phyloP scores from a whole-genome alignment of 2,888 invertebrate genomes.

The Scrobipalpa costella region DNA sequence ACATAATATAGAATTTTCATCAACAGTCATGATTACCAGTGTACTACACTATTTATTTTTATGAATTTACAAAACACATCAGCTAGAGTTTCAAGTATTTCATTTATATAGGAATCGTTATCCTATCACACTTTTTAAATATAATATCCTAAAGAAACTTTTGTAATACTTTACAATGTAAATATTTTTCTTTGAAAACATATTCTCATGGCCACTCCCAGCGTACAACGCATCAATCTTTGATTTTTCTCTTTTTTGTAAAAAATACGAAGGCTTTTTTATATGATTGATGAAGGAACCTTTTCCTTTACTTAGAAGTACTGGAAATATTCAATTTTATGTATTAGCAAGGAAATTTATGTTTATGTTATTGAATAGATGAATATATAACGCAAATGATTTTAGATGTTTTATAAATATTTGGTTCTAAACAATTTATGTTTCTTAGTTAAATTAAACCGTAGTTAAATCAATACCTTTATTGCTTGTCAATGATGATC shows the following conservation, averaged over 20 bases:
- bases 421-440: background rate
- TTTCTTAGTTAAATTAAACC: background rate
- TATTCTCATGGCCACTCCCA: background rate
- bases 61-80: too few relatives aligned
- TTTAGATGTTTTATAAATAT: background rate
- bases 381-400: background rate
- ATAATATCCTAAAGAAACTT: background rate
- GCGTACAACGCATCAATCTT: constrained; percentile 22
- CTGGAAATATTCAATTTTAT: background rate
- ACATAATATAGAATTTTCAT: too few relatives aligned
- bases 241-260: constrained; percentile 14
- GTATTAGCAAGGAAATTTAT: background rate
- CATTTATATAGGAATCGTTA: too few relatives aligned
- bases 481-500: background rate
- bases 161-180: background rate
- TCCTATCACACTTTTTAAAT: background rate
- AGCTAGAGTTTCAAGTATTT: too few relatives aligned
- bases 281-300: constrained; percentile 18
- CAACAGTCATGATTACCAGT: too few relatives aligned
- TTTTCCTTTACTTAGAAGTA: constrained; percentile 11
- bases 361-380: background rate
- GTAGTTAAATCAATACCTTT: constrained; percentile 13
- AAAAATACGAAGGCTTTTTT: constrained; percentile 10
- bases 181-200: background rate
- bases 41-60: too few relatives aligned